These are phyloP conservation scores for Probaryconus sp. DNA, from an alignment of 1,140 invertebrate genomes.

Conservation along the genomic window DNA sequence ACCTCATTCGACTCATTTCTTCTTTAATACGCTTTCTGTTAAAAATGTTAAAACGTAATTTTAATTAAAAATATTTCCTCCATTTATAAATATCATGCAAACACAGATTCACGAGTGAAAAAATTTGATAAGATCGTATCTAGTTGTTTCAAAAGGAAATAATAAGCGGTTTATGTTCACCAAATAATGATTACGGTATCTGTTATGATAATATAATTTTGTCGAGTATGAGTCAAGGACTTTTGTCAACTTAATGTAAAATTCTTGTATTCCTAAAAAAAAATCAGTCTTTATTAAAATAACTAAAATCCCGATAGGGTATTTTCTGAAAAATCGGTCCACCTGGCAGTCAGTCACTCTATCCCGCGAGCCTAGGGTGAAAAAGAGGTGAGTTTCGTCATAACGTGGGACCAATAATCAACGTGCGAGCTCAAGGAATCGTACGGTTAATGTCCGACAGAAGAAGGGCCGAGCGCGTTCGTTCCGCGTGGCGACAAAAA, in stretches of 20 bases:
- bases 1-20: neutral
- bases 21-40: no score
- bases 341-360: no score
- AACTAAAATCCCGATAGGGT: conserved; percentile 38
- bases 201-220: conserved; percentile 28
- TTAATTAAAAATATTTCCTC: no score
- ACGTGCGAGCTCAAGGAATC: conserved; percentile 29
- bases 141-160: conserved; percentile 32
- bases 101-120: no score
- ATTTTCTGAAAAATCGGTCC: no score
- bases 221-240: no score
- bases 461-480: conserved; percentile 61
- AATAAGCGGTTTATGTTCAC: conserved; percentile 36
- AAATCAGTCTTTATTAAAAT: neutral
- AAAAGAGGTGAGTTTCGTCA: no score
- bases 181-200: conserved; percentile 31
- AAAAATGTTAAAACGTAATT: no score
- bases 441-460: conserved; percentile 48
- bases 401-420: conserved; percentile 49
- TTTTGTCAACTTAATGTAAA: neutral
- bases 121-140: conserved; percentile 24
- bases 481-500: conserved; percentile 68
- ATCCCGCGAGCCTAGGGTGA: no score
- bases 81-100: no score
- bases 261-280: neutral